Evolutionary conservation across 1,140 invertebrate species (phyloP), one percentile per base, ranked within the genome.

Genomic region (Platyscapa corneri): DNA sequence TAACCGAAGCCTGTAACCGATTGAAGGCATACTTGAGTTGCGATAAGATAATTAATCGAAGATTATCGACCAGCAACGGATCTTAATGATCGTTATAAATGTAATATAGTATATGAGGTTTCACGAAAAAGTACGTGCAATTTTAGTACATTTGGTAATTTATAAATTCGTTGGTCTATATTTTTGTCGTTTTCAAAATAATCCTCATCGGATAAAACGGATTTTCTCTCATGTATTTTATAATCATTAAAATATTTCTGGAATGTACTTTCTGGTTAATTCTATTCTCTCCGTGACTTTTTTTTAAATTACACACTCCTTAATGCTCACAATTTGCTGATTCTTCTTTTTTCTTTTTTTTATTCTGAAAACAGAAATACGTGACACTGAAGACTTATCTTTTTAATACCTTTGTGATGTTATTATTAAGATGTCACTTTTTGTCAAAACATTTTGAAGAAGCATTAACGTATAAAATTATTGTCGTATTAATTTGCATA

Each of bases 31-130:
- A 39, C 49, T 53, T 56, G 30, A 46, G 23, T 0, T 23, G 37
- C 75, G 82, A 84, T 84, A 79, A 84, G 76, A 84, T 84, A 78
- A 70, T 84, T 53, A n/a, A n/a, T 39, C n/a, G 34, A 84, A 79
- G 64, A 84, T 72, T 84, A n/a, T 84, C 39, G 30, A 39, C 16
- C 65, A 8, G 23, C 6, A 5, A n/a, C 32, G 34, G 20, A 39
- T 8, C 27, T 74, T n/a, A 12, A 74, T 74, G 16, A 16, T 12
- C 12, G 39, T 37, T 27, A 6, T 6, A 39, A 37, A 18, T 37
- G 1, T 23, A 3, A 8, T 39, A 39, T 72, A 20, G 7, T 16
- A n/a, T 32, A 34, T 34, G 7, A 30, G 65, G 34, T 30, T 34
- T 67, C 34, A 67, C 34, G 16, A 30, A 32, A 34, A 5, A 5